These are phyloP conservation scores for Acromyrmex heyeri DNA, from an alignment of 1,140 invertebrate species.

Conservation along the genomic window DNA sequence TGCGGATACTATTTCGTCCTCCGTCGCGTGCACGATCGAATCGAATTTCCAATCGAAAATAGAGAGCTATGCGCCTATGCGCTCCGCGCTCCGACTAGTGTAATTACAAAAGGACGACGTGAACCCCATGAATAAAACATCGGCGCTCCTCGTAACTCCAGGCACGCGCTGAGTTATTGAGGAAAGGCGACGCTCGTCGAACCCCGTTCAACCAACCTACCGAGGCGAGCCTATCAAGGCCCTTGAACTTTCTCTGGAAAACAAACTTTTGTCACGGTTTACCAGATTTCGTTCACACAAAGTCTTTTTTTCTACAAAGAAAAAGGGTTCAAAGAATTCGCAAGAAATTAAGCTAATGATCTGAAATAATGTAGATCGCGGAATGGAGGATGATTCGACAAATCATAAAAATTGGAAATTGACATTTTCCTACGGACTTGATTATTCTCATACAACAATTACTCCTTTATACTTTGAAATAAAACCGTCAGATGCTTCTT, in stretches of 20 bases:
- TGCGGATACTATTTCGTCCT: conserved; percentile 9
- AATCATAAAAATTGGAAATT: neutral
- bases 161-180: conserved; percentile 76
- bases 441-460: neutral
- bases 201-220: conserved; percentile 7
- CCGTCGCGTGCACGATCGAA: conserved; percentile 19
- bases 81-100: conserved; percentile 42
- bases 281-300: neutral
- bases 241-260: conserved; percentile 57
- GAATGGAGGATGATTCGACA: neutral
- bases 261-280: conserved; percentile 1
- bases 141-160: conserved; percentile 61
- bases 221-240: conserved; percentile 49
- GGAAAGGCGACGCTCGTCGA: conserved; percentile 62
- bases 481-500: neutral
- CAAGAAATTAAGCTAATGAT: neutral
- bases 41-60: conserved; percentile 65
- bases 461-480: neutral
- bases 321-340: neutral
- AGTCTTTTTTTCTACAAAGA: neutral
- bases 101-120: conserved; percentile 76
- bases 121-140: conserved; percentile 77
- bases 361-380: neutral
- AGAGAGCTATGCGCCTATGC: conserved; percentile 45
- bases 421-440: neutral